Base-by-base conservation (phyloP, 2,113 vertebrate species). In the Toxostoma redivivum region DNA sequence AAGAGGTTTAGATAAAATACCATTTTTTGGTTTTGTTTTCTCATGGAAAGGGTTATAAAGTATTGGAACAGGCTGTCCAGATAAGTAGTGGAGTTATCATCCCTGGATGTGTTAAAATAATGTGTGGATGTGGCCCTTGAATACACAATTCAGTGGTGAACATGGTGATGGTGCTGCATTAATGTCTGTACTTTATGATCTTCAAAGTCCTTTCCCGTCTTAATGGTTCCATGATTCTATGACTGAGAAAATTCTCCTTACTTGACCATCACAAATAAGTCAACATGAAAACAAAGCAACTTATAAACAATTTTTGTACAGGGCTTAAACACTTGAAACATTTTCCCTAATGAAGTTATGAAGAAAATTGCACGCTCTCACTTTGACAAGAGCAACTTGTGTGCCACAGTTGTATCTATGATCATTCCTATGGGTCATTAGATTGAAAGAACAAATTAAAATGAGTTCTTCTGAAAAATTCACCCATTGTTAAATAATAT, bases 401-500 rank as follows among this genome's bases (percentile, higher is more conserved):
- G 51, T 83, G 72, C 60, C 40, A 42, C 76, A 20, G 3, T 69
- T 66, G 69, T 73, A 40, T 94, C 92, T 86, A 50, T 17, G 9
- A 73, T 86, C 72, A 70, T 74, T 83, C 94, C 70, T 51, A 88
- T 21, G 86, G 91, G 86, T 84, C 86, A 86, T 95, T 97, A 97
- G 69, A 71, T 38, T 70, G 91, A 86, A 88, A 94, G 91, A 90
- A 88, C 92, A 95, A 94, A 95, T 95, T 94, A 94, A 90, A 88
- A 90, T 2, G 17, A 86, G 64, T 92, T 93, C 86, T 96, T 94
- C 91, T 86, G 91, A 81, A 86, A 93, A 90, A 96, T 44, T 94
- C 94, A 81, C 47, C 56, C 91, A 74, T 93, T 95, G 95, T 94
- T 94, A 93, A 97, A 92, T 88, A 92, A 94, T 92, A 60, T 70